Evolutionary conservation across 2,113 vertebrate species (phyloP).

Genomic region (Sigmodon hispidus): DNA sequence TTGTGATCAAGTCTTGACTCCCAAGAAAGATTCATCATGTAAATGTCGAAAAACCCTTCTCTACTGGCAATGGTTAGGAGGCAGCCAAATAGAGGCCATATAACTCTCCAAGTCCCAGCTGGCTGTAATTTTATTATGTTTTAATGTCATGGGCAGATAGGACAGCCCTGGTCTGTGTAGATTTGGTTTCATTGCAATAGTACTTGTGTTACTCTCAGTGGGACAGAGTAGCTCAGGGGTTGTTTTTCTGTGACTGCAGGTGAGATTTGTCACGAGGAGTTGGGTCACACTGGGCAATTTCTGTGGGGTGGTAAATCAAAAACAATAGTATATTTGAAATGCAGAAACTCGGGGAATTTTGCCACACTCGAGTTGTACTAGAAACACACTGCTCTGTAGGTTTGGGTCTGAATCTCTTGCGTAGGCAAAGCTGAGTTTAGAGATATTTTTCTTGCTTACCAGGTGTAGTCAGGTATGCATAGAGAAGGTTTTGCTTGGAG

Average conservation of each 20-base stretch:
- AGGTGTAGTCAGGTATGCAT: neutral
- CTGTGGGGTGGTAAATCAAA: constrained; percentile 53
- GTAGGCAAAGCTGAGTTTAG: constrained; percentile 16
- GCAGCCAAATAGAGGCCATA: neutral
- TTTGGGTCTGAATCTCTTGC: constrained; percentile 28
- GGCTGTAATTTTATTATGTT: constrained; percentile 63
- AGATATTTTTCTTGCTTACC: constrained; percentile 43
- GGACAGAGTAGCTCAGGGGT: neutral
- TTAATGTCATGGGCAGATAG: constrained; percentile 57
- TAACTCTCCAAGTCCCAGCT: constrained; percentile 11
- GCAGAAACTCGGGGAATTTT: constrained; percentile 50
- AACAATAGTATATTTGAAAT: constrained; percentile 57
- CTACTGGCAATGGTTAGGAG: neutral
- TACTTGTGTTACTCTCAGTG: constrained; percentile 45
- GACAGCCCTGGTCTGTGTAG: constrained; percentile 64
- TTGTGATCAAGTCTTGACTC: constrained; percentile 8
- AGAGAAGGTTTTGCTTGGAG: neutral
- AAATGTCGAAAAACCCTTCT: constrained; percentile 33
- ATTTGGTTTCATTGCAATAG: constrained; percentile 55
- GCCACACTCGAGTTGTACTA: neutral
- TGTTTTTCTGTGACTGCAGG: neutral
- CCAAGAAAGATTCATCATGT: constrained; percentile 11
- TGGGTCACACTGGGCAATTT: neutral
- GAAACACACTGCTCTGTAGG: neutral
- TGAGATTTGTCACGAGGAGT: constrained; percentile 52